Percentiles rank a stretch among this genome's conserved stretches.
Evolutionary conservation across 92 coral and sea anemone species (phyloP).

Genomic region (Parazoanthus darwini): DNA sequence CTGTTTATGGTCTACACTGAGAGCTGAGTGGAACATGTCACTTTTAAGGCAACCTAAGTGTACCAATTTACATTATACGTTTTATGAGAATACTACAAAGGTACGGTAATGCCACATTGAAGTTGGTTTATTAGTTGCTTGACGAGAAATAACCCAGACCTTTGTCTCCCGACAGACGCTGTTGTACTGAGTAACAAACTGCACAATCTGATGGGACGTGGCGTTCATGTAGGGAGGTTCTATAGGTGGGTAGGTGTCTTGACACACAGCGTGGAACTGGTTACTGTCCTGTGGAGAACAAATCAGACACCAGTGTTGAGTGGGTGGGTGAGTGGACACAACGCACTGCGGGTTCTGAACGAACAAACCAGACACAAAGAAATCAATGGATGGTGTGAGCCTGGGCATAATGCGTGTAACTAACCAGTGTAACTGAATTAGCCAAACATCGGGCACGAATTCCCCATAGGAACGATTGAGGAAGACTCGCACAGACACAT

Average conservation of each 20-base stretch:
- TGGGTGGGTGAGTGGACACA: constrained; percentile 84
- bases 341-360: constrained; percentile 55
- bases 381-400: too few species aligned
- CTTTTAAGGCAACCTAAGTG: too few species aligned
- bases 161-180: constrained; percentile 53
- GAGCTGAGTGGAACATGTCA: too few species aligned
- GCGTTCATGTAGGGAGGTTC: constrained; percentile 92
- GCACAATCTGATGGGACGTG: constrained; percentile 80
- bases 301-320: background rate
- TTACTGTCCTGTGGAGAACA: constrained; percentile 80
- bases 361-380: background rate
- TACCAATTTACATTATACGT: too few species aligned
- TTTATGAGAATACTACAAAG: too few species aligned
- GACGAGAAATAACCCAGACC: constrained; percentile 44
- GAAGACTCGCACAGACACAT: too few species aligned
- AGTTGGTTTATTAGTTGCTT: background rate
- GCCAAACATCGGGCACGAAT: too few species aligned
- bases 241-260: constrained; percentile 96
- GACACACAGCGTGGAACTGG: constrained; percentile 95
- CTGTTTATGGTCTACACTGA: too few species aligned
- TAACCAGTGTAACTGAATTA: too few species aligned
- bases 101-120: too few species aligned
- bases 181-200: constrained; percentile 82
- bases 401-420: too few species aligned
- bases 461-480: too few species aligned